Base-by-base conservation (phyloP, 2,113 vertebrate species). In the Actenoides hombroni region DNA sequence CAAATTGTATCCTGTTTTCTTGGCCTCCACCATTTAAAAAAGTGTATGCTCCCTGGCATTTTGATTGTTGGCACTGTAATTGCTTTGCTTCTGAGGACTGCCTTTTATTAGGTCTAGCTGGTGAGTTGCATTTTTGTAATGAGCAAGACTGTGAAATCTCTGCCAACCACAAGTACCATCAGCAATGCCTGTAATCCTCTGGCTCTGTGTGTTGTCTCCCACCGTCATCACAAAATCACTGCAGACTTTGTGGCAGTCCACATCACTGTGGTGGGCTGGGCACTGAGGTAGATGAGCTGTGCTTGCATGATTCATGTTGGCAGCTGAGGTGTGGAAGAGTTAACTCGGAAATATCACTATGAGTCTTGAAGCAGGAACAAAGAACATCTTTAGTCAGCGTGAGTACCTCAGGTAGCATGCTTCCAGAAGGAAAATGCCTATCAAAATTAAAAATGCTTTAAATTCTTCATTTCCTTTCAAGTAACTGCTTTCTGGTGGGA, bases 1-100 rank as follows among this genome's bases (percentile, higher is more conserved):
- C 33, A 92, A 91, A 92, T 68, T 82, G 39, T 10, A 73, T 69
- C 61, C 17, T 90, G 56, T 68, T 95, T 82, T 86, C 80, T 94
- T 93, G 80, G 82, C 90, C 73, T 83, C 26, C 39, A 53, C 54
- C 48, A n/a, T 40, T 54, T 26, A 61, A 51, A 57, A 59, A 63
- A 68, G 7, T 1, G 11, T 71, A 28, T 39, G 11, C 42, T 96
- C 51, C 56, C 74, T 59, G 29, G 19, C 35, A 64, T 39, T 93
- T 77, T 40, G 25, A 57, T 44, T 24, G 26, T 3, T 95, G 88
- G 88, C 76, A 71, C 60, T 9, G 2, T 29, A 9, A 24, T 2
- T 6, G 7, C 71, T 74, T 70, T 80, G 68, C 79, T 46, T 25
- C 16, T 13, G 35, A 67, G 82, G 44, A 24, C 53, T 79, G 49